Conservation (phyloP, 2,888 invertebrate genomes). For the Zelleria hepariella region DNA sequence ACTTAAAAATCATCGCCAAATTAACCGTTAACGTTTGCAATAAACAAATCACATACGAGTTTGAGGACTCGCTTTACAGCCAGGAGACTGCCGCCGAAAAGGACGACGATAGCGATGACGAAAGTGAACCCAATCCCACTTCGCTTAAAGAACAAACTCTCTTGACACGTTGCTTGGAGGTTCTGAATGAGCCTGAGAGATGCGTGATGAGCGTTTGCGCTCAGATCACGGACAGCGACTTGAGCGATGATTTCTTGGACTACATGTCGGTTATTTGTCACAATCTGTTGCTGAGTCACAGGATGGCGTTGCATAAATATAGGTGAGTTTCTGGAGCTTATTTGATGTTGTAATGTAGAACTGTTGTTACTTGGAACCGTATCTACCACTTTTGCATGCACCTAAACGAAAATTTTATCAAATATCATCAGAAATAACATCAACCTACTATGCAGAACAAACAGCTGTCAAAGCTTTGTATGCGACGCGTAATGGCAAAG, state of each 20-base stretch:
- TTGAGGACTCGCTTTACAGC: constrained; percentile 59
- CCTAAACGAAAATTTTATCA: too few species aligned
- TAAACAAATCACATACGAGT: constrained; percentile 55
- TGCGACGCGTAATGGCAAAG: too few species aligned
- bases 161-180: constrained; percentile 72
- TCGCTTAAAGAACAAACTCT: constrained; percentile 58
- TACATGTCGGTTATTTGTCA: constrained; percentile 85
- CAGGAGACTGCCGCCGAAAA: constrained; percentile 62
- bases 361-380: too few species aligned
- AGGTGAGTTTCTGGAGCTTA: constrained; percentile 70
- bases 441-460: too few species aligned
- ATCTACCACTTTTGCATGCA: too few species aligned
- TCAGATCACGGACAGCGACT: constrained; percentile 63
- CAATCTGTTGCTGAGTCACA: constrained; percentile 84
- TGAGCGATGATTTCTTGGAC: constrained; percentile 72
- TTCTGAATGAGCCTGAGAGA: constrained; percentile 74
- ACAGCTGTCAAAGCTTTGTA: too few species aligned
- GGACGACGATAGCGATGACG: constrained; percentile 73
- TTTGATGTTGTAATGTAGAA: too few species aligned
- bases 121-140: constrained; percentile 60
- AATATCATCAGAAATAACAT: too few species aligned
- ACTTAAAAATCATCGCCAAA: constrained; percentile 57
- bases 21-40: constrained; percentile 57
- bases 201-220: constrained; percentile 54
- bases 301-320: constrained; percentile 86